Conservation (phyloP, 2,113 vertebrate genomes). For the Lasiurus cinereus region DNA sequence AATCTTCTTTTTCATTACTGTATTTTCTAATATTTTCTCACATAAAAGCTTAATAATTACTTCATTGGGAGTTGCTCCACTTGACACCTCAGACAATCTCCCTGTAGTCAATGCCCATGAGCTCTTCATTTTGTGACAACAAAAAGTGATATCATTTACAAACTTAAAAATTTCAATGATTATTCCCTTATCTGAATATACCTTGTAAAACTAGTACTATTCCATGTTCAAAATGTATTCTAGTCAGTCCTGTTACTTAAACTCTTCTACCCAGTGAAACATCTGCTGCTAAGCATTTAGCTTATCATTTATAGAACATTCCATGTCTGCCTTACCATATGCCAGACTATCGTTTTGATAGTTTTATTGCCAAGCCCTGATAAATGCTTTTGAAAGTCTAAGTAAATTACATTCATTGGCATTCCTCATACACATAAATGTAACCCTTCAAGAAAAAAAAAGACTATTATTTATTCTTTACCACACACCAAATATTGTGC, state of each 20-base stretch:
- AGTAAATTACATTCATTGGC: constrained; percentile 10
- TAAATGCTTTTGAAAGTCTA: constrained; percentile 58
- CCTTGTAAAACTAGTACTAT: neutral
- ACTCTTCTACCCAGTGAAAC: constrained; percentile 1
- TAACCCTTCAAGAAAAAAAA: constrained; percentile 35
- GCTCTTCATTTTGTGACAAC: neutral
- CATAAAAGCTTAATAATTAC: constrained; percentile 19
- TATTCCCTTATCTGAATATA: constrained; percentile 26
- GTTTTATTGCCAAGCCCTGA: constrained; percentile 54
- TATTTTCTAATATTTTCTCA: constrained; percentile 45
- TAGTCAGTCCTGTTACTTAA: neutral
- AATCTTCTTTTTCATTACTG: constrained; percentile 43
- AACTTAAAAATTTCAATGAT: constrained; percentile 41
- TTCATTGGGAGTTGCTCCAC: neutral
- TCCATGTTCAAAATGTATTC: constrained; percentile 56
- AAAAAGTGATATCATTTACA: constrained; percentile 40
- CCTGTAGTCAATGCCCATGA: neutral
- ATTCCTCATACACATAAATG: neutral
- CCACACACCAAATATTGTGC: neutral
- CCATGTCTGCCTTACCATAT: neutral
- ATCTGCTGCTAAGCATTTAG: constrained; percentile 51
- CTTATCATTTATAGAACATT: constrained; percentile 51
- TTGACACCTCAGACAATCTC: neutral
- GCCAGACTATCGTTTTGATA: constrained; percentile 52
- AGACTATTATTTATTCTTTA: constrained; percentile 43